Evolutionary conservation across 2,888 invertebrate species (phyloP).

Genomic region (Cremastobaeus sp.): DNA sequence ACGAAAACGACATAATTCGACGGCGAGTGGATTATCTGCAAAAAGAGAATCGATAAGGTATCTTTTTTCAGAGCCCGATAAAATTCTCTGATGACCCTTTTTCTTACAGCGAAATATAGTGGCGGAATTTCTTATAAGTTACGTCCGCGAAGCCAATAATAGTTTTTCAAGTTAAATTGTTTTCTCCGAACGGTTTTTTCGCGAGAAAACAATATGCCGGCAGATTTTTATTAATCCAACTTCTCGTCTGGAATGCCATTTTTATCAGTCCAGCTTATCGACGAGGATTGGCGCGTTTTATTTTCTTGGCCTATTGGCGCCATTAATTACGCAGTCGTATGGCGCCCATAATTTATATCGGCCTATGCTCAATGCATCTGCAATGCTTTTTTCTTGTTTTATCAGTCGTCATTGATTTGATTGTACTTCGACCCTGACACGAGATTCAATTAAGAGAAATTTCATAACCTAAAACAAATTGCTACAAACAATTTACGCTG

Average conservation of each 20-base stretch:
- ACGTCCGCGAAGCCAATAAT: no score
- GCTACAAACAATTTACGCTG: no score
- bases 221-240: conserved; percentile 16
- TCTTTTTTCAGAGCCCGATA: conserved; percentile 29
- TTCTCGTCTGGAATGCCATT: conserved; percentile 11
- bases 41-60: conserved; percentile 43
- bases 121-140: background rate
- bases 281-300: conserved; percentile 10
- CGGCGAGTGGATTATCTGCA: conserved; percentile 4
- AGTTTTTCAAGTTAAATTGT: no score
- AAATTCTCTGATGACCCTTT: conserved; percentile 18
- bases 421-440: conserved; percentile 24
- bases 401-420: conserved; percentile 14
- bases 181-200: background rate
- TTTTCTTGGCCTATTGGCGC: conserved; percentile 10
- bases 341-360: conserved; percentile 20
- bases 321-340: conserved; percentile 31
- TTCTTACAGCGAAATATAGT: no score
- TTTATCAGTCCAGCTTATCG: conserved; percentile 26
- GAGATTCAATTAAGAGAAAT: conserved; percentile 7
- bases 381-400: conserved; percentile 3
- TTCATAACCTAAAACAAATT: conserved; percentile 14
- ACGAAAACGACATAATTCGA: background rate
- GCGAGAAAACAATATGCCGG: no score
- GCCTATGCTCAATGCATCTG: conserved; percentile 4